A percentile compares a stretch with the other conserved stretches of the same genome.
Conservation (phyloP, 2,797 vertebrate genomes). For the Onychomys leucogaster region DNA sequence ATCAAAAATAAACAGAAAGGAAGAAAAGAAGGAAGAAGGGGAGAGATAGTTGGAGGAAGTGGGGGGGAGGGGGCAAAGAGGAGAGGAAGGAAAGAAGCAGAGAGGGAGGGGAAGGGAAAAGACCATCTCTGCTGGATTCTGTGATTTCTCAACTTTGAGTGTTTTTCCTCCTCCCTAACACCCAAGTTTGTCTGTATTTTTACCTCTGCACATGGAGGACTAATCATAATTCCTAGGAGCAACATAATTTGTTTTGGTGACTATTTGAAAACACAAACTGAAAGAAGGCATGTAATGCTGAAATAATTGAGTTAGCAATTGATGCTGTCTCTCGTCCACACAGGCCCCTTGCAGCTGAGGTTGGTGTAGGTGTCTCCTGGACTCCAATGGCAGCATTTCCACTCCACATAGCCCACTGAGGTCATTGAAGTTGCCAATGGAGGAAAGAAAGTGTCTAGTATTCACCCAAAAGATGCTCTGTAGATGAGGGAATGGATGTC, state of each 20-base stretch:
- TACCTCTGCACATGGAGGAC: background rate
- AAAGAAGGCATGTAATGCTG: background rate
- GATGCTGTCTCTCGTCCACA: background rate
- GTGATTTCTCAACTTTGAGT: background rate
- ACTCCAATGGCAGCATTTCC: rapidly evolving
- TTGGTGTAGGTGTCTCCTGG: background rate
- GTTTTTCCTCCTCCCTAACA: background rate
- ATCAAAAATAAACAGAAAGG: background rate
- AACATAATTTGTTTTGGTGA: background rate
- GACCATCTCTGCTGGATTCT: background rate
- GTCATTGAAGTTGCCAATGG: background rate
- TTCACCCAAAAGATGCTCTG: background rate
- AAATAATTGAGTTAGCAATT: background rate
- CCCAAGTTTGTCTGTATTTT: background rate
- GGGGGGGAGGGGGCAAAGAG: background rate
- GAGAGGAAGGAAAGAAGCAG: background rate
- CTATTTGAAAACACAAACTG: background rate
- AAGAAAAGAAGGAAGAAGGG: too few relatives aligned
- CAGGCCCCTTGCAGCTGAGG: background rate
- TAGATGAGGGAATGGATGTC: too few relatives aligned
- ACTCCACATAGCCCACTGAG: background rate
- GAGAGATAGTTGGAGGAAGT: background rate
- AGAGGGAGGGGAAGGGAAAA: background rate
- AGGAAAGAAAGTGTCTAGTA: background rate
- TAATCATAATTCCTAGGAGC: constrained; percentile 1